Evolutionary conservation across 2,797 vertebrate species (phyloP).

Genomic region (Adrianichthys oophorus): DNA sequence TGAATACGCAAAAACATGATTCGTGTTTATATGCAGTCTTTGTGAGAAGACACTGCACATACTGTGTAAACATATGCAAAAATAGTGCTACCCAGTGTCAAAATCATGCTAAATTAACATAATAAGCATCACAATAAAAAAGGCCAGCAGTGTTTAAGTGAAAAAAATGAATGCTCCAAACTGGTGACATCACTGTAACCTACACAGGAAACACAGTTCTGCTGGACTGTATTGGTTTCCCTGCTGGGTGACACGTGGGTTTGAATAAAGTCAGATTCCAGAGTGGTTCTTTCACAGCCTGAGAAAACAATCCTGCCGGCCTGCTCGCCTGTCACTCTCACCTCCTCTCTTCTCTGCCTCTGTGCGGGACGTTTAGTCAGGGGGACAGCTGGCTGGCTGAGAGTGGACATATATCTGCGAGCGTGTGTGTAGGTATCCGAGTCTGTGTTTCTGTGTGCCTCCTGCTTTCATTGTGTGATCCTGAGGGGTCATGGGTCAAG

Average conservation of each 20-base stretch:
- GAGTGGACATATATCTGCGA: conserved; percentile 48
- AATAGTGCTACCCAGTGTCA: too few relatives aligned
- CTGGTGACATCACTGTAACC: conserved; percentile 16
- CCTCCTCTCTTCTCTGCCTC: conserved; percentile 50
- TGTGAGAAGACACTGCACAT: too few relatives aligned
- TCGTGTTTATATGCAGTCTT: too few relatives aligned
- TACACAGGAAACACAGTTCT: conserved; percentile 22
- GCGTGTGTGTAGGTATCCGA: conserved; percentile 60
- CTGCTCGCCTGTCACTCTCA: conserved; percentile 47
- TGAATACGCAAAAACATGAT: too few relatives aligned
- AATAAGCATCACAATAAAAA: too few relatives aligned
- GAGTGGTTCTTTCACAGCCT: conserved; percentile 54
- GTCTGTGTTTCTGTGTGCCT: conserved; percentile 54
- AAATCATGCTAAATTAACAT: too few relatives aligned
- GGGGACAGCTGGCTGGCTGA: conserved; percentile 76
- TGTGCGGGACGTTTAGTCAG: conserved; percentile 35
- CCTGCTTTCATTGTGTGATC: conserved; percentile 67
- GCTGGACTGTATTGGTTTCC: conserved; percentile 52
- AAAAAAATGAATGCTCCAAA: neutral
- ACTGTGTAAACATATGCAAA: too few relatives aligned
- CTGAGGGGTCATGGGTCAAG: conserved; percentile 73
- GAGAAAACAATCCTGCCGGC: conserved; percentile 63
- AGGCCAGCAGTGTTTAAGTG: too few relatives aligned
- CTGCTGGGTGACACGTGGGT: conserved; percentile 61
- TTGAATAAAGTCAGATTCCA: conserved; percentile 55